Evolutionary conservation across 2,113 vertebrate genomes (phyloP), one percentile per base, ranked within the genome.

Genomic region (Neoarius graeffei): DNA sequence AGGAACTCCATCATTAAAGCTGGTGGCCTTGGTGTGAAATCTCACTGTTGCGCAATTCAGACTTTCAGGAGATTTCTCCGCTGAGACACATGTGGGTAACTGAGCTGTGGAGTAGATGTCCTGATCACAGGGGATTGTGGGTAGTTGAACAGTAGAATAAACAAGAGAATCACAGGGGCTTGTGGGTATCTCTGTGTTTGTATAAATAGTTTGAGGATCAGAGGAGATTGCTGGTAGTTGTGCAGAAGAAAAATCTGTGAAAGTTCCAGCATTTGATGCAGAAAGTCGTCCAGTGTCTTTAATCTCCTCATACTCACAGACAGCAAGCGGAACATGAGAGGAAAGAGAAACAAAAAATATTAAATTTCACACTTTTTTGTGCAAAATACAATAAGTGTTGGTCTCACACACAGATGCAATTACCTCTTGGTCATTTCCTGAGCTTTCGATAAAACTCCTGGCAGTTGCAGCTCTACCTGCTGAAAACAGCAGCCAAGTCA

Each of bases 41-140:
- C 8, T 79, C 11, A 85, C 54, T 6, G 69, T 17, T 35, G 77
- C 0, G 2, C 86, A 89, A 76, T 13, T 85, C 59, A 35, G n/a
- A 81, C 30, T 56, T 54, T 85, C 88, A 85, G 27, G 30, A 85
- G 76, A 7, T 56, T 52, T n/a, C 6, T 14, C 50, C 30, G 54
- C 25, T 0, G 14, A 82, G 13, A 64, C 19, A 20, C 15, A 3
- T 54, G 42, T 35, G 76, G n/a, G 27, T 73, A 59, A 23, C 5
- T 56, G 74, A 79, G 23, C 25, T 14, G 50, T 56, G 2, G 76
- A 42, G 35, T 42, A 42, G 35, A 42, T 42, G 35, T 42, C 35
- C 35, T 42, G 35, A 42, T 42, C 35, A 42, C 35, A 42, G 35
- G 35, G 35, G 35, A 42, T 42, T 42, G 35, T 42, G 35, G 35